Conservation (phyloP, 92 coral and sea anemone species). For the Epizoanthus ramosus region DNA sequence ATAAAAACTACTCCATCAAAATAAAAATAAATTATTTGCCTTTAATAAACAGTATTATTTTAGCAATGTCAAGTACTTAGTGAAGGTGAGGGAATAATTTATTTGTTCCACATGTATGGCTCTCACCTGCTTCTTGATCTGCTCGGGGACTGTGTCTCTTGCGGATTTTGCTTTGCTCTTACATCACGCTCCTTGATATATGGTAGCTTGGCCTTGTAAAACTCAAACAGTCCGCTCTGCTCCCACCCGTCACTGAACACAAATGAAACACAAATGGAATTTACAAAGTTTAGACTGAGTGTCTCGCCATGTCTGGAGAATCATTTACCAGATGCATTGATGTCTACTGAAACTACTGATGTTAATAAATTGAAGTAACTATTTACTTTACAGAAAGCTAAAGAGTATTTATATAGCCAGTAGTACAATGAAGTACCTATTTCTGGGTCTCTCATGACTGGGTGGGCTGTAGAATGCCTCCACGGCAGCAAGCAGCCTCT, state of each 20-base stretch:
- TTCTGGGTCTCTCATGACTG: conserved; percentile 94
- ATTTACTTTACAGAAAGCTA: not conserved
- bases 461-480: conserved; percentile 99
- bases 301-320: no score
- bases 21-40: no score
- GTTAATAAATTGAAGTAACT: no score
- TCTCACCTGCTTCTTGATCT: conserved; percentile 59
- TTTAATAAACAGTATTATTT: no score
- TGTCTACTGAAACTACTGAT: no score
- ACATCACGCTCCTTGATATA: conserved; percentile 89
- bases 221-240: conserved; percentile 95
- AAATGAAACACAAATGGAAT: not conserved
- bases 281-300: not conserved
- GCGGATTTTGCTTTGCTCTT: conserved; percentile 70
- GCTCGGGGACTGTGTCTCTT: conserved; percentile 39
- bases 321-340: not conserved
- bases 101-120: no score
- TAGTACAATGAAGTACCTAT: conserved; percentile 61
- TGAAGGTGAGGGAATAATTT: not conserved
- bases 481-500: conserved; percentile 89
- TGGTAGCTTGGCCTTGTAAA: conserved; percentile 91
- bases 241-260: conserved; percentile 95
- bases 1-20: no score
- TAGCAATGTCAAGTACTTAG: not conserved
- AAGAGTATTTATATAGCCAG: not conserved